Percentiles rank a stretch among this genome's conserved stretches.
These are phyloP conservation scores for Clarias gariepinus DNA, from an alignment of 2,113 vertebrate species.

Conservation along the genomic window DNA sequence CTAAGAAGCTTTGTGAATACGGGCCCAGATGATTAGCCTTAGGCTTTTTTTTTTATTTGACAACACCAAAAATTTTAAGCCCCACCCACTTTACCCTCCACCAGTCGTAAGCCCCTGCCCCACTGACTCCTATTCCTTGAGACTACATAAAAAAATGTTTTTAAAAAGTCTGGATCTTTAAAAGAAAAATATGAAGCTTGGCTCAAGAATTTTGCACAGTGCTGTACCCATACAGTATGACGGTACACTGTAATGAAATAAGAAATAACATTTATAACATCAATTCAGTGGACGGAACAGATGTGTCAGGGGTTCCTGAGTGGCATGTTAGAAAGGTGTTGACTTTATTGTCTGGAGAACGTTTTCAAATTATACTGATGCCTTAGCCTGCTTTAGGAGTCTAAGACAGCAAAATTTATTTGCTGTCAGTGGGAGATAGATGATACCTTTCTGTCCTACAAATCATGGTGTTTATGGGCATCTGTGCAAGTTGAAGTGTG, in stretches of 20 bases:
- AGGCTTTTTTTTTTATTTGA: no score
- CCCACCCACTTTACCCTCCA: background rate
- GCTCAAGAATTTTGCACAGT: no score
- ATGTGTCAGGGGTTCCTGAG: background rate
- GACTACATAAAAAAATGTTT: no score
- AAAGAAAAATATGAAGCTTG: no score
- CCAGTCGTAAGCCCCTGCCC: background rate
- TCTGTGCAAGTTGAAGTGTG: background rate
- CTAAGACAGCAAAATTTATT: background rate
- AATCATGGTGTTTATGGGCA: background rate
- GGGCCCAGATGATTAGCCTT: no score
- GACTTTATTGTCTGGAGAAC: background rate
- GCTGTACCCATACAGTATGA: background rate
- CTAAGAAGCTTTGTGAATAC: no score
- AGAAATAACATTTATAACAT: background rate
- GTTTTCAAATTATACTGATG: background rate
- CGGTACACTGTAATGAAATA: background rate
- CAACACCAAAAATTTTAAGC: background rate
- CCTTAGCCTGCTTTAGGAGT: background rate
- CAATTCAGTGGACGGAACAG: background rate
- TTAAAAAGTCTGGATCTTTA: no score
- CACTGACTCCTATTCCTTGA: slow-evolving; percentile 72
- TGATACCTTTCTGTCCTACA: background rate
- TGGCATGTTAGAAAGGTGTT: background rate
- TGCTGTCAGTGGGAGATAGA: background rate